Evolutionary conservation across 35 echinoderm and acorn worm genomes (phyloP).

Genomic region (Ophioderma brevispina): DNA sequence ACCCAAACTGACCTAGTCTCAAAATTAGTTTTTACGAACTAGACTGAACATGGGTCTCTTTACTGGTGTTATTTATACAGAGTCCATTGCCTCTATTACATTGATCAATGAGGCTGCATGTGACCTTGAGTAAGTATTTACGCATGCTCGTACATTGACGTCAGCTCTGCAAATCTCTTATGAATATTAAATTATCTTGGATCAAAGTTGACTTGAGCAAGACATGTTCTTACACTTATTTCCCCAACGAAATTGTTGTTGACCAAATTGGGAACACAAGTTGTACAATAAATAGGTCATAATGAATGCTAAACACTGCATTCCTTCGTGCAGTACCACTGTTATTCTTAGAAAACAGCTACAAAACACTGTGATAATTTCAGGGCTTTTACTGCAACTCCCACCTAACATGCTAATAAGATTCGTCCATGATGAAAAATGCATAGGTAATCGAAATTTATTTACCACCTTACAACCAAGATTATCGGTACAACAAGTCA

Average conservation of each 20-base stretch:
- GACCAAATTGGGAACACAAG: neutral
- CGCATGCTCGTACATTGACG: neutral
- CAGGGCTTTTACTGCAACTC: neutral
- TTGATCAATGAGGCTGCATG: neutral
- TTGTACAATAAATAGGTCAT: neutral
- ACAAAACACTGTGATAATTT: neutral
- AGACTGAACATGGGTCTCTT: too few relatives aligned
- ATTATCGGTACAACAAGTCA: too few relatives aligned
- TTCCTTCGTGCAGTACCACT: neutral
- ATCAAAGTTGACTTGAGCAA: slow-evolving; percentile 5
- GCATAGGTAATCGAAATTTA: neutral
- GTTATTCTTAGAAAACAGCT: neutral
- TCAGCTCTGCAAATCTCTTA: neutral
- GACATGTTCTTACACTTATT: neutral
- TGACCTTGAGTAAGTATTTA: neutral
- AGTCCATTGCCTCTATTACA: too few relatives aligned
- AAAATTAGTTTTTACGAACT: too few relatives aligned
- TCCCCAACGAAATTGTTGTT: neutral
- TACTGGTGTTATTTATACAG: too few relatives aligned
- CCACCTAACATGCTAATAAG: slow-evolving; percentile 13
- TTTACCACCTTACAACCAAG: too few relatives aligned
- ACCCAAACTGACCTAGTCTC: too few relatives aligned
- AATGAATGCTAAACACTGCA: too few relatives aligned
- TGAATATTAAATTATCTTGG: slow-evolving; percentile 1
- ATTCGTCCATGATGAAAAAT: neutral